Conservation (phyloP, 2,888 invertebrate genomes). For the Ellobium chinense region DNA sequence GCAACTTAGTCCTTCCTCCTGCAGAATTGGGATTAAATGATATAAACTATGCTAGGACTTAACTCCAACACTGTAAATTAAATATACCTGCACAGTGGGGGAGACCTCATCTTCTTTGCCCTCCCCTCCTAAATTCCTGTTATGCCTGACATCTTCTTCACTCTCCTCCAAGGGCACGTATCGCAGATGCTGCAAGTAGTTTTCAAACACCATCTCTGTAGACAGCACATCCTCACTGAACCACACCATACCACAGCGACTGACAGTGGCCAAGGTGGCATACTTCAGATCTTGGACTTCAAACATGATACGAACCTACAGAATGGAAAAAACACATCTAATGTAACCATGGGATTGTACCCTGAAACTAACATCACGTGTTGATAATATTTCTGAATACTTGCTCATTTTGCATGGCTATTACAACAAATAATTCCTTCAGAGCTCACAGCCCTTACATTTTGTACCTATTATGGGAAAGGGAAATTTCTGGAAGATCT, state of each 20-base stretch:
- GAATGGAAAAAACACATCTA: slow-evolving; percentile 12
- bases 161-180: slow-evolving; percentile 80
- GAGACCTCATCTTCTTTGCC: slow-evolving; percentile 72
- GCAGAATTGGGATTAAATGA: too few relatives aligned
- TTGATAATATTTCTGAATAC: too few relatives aligned
- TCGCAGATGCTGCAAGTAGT: slow-evolving; percentile 91
- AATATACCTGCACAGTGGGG: slow-evolving; percentile 70
- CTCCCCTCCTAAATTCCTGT: slow-evolving; percentile 50
- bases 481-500: too few relatives aligned
- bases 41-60: too few relatives aligned
- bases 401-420: too few relatives aligned
- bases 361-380: too few relatives aligned
- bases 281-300: slow-evolving; percentile 97
- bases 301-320: slow-evolving; percentile 80
- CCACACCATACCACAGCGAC: slow-evolving; percentile 99
- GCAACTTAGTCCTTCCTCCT: too few relatives aligned
- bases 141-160: slow-evolving; percentile 70
- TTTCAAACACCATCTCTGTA: slow-evolving; percentile 99
- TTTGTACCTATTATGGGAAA: too few relatives aligned
- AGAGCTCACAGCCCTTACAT: too few relatives aligned
- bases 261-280: slow-evolving; percentile 98
- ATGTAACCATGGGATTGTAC: too few relatives aligned
- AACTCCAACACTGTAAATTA: too few relatives aligned
- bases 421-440: too few relatives aligned
- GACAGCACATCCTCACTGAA: slow-evolving; percentile 99